Evolutionary conservation across 2,888 invertebrate species (phyloP).

Genomic region (Machimus atricapillus): DNA sequence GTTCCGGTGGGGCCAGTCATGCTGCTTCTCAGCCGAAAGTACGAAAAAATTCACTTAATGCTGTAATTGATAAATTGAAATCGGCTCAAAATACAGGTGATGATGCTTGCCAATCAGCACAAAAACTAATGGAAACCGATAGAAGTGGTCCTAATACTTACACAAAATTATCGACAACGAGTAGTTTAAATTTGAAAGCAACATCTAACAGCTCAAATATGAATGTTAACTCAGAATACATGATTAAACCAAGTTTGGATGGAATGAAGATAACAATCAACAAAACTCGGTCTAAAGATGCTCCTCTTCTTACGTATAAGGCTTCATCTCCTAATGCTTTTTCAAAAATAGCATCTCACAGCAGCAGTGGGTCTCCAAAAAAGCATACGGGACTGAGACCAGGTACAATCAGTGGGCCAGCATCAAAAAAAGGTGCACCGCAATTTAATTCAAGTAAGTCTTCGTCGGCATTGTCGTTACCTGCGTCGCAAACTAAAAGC

Average conservation of each 20-base stretch:
- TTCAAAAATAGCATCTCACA: slow-evolving; percentile 62
- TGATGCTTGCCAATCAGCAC: slow-evolving; percentile 30
- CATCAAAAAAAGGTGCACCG: slow-evolving; percentile 71
- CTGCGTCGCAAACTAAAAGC: slow-evolving; percentile 51
- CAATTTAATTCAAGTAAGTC: slow-evolving; percentile 33
- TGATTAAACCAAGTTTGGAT: slow-evolving; percentile 85
- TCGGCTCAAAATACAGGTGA: slow-evolving; percentile 66
- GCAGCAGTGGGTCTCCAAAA: slow-evolving; percentile 74
- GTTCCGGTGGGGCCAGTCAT: neutral
- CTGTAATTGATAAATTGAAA: slow-evolving; percentile 86
- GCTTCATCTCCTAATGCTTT: neutral
- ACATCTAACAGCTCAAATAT: slow-evolving; percentile 46
- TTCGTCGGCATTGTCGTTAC: neutral
- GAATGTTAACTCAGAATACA: slow-evolving; percentile 75
- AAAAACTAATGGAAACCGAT: neutral
- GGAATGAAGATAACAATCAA: slow-evolving; percentile 92
- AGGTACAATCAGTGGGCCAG: slow-evolving; percentile 86
- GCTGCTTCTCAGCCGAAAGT: slow-evolving; percentile 59
- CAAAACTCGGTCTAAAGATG: slow-evolving; percentile 77
- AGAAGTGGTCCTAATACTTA: neutral
- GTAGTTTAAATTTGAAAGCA: slow-evolving; percentile 2
- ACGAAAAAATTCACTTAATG: slow-evolving; percentile 79
- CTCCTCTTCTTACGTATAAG: neutral
- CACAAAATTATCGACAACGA: slow-evolving; percentile 47
- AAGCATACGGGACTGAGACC: slow-evolving; percentile 85